phyloP scores from a whole-genome alignment of 1,140 invertebrate species.

The Rhagoletis zephyria region DNA sequence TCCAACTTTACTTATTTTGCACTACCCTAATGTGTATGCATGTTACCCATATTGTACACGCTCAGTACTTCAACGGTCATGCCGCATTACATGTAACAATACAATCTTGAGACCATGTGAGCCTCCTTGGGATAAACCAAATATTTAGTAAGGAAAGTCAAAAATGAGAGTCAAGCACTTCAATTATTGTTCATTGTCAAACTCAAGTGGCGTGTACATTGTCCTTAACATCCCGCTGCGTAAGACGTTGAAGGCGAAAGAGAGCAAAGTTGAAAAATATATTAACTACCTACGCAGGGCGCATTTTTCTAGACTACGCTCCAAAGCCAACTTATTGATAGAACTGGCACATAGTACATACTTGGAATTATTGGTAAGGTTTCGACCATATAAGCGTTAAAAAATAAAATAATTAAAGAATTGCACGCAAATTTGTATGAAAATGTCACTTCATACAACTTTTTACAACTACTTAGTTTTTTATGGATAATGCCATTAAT shows the following conservation, averaged over 20 bases:
- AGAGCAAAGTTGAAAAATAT: background rate
- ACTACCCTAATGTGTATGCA: too few species aligned
- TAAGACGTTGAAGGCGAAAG: background rate
- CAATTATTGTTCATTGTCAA: conserved; percentile 35
- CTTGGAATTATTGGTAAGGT: too few species aligned
- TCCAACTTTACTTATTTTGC: too few species aligned
- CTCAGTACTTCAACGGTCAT: background rate
- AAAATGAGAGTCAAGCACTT: too few species aligned
- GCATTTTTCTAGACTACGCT: background rate
- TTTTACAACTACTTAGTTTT: too few species aligned
- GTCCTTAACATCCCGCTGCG: background rate
- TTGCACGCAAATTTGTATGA: too few species aligned
- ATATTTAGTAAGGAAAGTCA: background rate
- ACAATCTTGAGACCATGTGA: background rate
- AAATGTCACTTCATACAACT: too few species aligned
- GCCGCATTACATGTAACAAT: background rate
- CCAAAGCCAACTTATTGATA: too few species aligned
- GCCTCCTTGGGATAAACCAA: background rate
- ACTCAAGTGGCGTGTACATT: conserved; percentile 44
- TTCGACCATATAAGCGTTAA: too few species aligned
- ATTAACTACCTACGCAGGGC: background rate
- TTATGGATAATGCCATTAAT: too few species aligned
- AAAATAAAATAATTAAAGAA: too few species aligned
- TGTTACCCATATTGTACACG: background rate
- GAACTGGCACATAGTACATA: too few species aligned